These are phyloP conservation scores for Eudyptes chrysolophus DNA, from an alignment of 2,113 vertebrate species.

Conservation along the genomic window DNA sequence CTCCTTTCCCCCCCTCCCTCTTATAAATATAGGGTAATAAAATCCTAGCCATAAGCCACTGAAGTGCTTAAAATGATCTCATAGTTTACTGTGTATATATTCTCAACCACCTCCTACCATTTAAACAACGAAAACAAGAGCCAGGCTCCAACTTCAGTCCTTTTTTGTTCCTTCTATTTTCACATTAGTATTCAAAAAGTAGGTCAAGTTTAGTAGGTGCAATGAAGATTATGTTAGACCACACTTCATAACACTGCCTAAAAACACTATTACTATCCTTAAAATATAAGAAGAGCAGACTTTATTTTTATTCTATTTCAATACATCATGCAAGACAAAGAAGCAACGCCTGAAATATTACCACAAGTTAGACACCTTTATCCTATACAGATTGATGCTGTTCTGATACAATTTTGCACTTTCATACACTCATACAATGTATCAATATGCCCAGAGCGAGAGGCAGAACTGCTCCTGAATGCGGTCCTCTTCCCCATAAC, in stretches of 20 bases:
- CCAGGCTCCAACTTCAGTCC: neutral
- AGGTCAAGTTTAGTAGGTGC: neutral
- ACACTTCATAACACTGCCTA: neutral
- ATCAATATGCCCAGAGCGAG: neutral
- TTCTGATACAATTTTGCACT: neutral
- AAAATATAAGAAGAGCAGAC: neutral
- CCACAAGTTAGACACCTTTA: neutral
- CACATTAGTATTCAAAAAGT: neutral
- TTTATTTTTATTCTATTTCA: neutral
- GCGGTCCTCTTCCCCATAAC: neutral
- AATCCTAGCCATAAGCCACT: neutral
- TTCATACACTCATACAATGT: neutral
- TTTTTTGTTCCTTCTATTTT: neutral
- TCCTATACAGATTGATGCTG: neutral
- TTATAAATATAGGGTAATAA: neutral
- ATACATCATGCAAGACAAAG: neutral
- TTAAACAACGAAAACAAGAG: neutral
- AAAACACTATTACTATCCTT: neutral
- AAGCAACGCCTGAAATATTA: neutral
- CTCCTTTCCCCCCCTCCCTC: neutral
- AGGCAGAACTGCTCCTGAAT: neutral
- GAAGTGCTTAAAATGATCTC: neutral
- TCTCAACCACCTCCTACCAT: neutral
- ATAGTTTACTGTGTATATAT: neutral
- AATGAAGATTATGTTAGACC: neutral